These are phyloP conservation scores for Lithobates pipiens DNA, from an alignment of 2,797 vertebrate genomes.

Conservation along the genomic window DNA sequence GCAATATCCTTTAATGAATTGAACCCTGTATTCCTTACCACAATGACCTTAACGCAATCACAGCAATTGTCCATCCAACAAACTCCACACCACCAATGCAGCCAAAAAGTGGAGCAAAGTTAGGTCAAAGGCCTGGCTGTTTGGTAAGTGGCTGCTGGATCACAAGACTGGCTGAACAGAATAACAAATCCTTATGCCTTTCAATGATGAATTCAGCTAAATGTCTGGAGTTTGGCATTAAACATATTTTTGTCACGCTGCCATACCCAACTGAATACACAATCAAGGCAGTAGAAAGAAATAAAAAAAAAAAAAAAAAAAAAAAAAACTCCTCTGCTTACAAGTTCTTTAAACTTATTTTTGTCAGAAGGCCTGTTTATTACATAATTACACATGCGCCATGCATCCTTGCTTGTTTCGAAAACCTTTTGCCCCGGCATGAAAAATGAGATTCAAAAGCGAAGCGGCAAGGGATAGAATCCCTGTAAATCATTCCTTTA, in stretches of 20 bases:
- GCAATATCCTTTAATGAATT: too few species aligned
- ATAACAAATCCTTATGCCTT: too few species aligned
- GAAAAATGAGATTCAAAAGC: not conserved
- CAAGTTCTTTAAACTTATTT: not conserved
- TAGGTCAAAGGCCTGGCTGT: too few species aligned
- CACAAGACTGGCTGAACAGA: too few species aligned
- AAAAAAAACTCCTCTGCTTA: not conserved
- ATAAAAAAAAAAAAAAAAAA: too few species aligned
- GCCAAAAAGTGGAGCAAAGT: too few species aligned
- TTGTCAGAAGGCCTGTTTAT: not conserved
- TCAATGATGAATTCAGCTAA: not conserved
- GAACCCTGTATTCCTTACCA: too few species aligned
- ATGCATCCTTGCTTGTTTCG: not conserved
- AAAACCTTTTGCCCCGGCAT: constrained; percentile 17
- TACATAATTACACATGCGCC: constrained; percentile 19
- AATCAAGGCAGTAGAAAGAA: not conserved
- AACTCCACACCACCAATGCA: too few species aligned
- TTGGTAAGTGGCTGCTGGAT: too few species aligned
- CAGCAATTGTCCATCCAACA: too few species aligned
- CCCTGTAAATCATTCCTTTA: constrained; percentile 8
- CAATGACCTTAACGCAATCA: too few species aligned
- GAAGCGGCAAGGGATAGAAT: not conserved
- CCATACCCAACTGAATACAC: not conserved
- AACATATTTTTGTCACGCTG: not conserved
- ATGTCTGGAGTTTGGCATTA: not conserved